Percentiles rank a stretch among this genome's conserved stretches.
Evolutionary conservation across 2,797 vertebrate genomes (phyloP).

Genomic region (Muscicapa comitata): DNA sequence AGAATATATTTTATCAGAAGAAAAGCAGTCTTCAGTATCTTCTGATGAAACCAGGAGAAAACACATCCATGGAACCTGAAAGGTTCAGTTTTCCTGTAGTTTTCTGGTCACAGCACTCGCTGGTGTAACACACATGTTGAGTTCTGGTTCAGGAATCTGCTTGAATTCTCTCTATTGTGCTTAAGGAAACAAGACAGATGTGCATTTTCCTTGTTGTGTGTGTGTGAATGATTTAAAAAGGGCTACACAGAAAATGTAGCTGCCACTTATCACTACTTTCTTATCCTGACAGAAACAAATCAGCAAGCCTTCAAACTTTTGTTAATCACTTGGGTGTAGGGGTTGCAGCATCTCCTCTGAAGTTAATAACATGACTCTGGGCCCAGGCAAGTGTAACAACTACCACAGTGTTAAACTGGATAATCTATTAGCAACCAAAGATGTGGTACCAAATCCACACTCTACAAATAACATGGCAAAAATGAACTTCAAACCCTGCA

Average conservation of each 20-base stretch:
- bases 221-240: not conserved
- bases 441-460: not conserved
- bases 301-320: conserved; percentile 20
- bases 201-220: not conserved
- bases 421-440: not conserved
- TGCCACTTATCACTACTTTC: not conserved
- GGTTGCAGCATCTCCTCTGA: not conserved
- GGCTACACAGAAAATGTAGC: not conserved
- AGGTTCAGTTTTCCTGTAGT: not conserved
- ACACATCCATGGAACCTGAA: not conserved
- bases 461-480: not conserved
- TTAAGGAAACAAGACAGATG: not conserved
- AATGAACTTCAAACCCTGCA: not conserved
- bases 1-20: not conserved
- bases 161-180: not conserved
- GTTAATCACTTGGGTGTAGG: not conserved
- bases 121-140: not conserved
- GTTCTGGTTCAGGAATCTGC: not conserved
- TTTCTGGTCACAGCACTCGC: not conserved
- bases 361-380: not conserved
- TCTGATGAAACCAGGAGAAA: not conserved
- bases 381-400: not conserved
- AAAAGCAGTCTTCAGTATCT: not conserved
- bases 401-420: not conserved
- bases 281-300: not conserved